A percentile compares a stretch with the other conserved stretches of the same genome.
Conservation (phyloP, 2,113 vertebrate genomes). For the Coryphaenoides rupestris region DNA sequence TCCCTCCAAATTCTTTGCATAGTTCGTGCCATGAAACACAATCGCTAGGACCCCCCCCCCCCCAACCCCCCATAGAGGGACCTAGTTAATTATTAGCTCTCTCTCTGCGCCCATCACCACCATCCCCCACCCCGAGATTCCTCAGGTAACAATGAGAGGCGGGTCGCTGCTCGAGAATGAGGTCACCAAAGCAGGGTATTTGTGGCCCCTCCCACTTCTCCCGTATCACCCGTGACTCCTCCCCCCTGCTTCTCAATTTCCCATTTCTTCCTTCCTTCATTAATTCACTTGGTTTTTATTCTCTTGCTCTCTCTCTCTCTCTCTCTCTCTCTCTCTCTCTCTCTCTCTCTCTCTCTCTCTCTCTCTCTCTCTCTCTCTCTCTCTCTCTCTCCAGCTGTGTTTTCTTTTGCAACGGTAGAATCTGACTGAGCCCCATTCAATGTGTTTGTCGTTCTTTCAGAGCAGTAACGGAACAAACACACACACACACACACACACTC, state of each 20-base stretch:
- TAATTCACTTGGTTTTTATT: no score
- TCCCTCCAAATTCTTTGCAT: constrained; percentile 42
- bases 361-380: background rate
- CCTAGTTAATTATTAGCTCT: constrained; percentile 47
- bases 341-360: no score
- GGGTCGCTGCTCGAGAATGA: constrained; percentile 44
- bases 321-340: background rate
- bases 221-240: background rate
- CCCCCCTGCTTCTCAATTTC: background rate
- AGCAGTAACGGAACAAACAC: background rate
- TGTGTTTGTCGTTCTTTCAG: no score
- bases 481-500: background rate
- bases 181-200: constrained; percentile 8
- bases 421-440: no score
- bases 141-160: constrained; percentile 40
- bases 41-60: constrained; percentile 1
- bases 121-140: constrained; percentile 22
- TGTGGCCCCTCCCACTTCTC: background rate
- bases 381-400: no score
- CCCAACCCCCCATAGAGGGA: constrained; percentile 22
- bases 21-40: constrained; percentile 23
- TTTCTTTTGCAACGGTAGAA: no score
- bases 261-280: no score
- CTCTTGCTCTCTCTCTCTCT: background rate
- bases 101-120: constrained; percentile 5